Evolutionary conservation across 2,797 vertebrate species (phyloP).

Genomic region (Delichon dasypus): DNA sequence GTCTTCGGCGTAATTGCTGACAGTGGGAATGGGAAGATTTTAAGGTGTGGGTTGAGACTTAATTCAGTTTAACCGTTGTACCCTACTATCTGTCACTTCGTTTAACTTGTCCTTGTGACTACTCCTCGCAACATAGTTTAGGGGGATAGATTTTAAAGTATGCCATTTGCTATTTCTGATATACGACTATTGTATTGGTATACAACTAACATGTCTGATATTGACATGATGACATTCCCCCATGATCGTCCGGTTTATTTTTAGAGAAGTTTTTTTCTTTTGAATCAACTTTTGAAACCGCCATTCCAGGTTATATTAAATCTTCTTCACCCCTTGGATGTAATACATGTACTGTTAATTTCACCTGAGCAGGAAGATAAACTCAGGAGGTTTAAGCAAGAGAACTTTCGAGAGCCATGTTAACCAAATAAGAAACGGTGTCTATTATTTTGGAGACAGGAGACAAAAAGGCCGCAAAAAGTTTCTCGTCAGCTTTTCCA

Average conservation of each 20-base stretch:
- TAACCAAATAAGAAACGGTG: not conserved
- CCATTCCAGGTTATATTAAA: not conserved
- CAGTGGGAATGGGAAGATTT: not conserved
- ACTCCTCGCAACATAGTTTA: not conserved
- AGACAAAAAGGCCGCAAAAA: not conserved
- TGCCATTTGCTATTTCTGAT: not conserved
- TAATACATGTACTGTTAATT: not conserved
- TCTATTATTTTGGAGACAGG: not conserved
- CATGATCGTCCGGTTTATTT: rapidly evolving
- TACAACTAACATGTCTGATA: not conserved
- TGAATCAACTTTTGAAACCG: not conserved
- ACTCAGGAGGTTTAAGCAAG: not conserved
- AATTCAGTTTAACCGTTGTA: not conserved
- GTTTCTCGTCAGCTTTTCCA: not conserved
- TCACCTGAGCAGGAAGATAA: not conserved
- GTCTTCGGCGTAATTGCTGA: not conserved
- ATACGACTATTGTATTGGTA: not conserved
- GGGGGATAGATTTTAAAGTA: not conserved
- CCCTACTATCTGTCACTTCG: not conserved
- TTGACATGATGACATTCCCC: not conserved
- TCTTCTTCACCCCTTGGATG: not conserved
- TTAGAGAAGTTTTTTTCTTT: not conserved
- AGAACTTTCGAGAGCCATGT: not conserved
- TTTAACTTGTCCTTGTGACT: not conserved
- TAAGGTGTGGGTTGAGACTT: not conserved